Base-by-base conservation (phyloP, 2,113 vertebrate species). In the Siniperca knerii region DNA sequence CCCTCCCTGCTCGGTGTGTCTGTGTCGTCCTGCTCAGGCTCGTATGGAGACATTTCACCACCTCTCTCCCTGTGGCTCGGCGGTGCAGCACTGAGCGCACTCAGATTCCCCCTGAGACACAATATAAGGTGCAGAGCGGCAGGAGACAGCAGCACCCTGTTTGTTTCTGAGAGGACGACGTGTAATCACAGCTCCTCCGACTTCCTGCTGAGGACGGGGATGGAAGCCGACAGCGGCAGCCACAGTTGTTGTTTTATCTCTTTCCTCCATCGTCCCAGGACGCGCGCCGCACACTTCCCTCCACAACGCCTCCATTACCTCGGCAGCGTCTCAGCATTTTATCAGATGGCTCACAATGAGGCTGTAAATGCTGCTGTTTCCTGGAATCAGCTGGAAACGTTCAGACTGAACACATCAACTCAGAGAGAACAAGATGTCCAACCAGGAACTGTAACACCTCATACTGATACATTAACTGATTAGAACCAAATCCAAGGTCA, bases 121-220 rank as follows among this genome's bases (percentile, higher is more conserved):
- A 37, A 40, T 48, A 52, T 66, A 33, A 61, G 60, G 60, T 58
- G 68, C 75, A 18, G 33, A 77, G 61, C 16, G 29, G 42, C 60
- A 16, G 75, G 50, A 78, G 66, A 40, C 60, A 48, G 48, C 73
- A 15, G 46, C 13, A 6, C 25, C 57, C n/a, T 2, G 74, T 44
- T 37, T 77, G 66, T 29, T 37, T 66, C 50, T 48, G 70, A 66
- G 75, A 70, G 58, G 66, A 65, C 58, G 4, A 11, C 18, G 3
- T 77, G 58, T 73, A 73, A 84, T 78, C 68, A 73, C 29, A 79
- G 67, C 77, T 29, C 16, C 57, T 79, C 57, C 10, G 35, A 62
- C 37, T 40, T 71, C 66, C 74, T 8, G 66, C 70, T 48, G 71
- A 52, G 48, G 29, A 77, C 25, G 10, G 37, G 40, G 67, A 58